These are phyloP conservation scores for Creontiades dilutus DNA, from an alignment of 2,888 invertebrate species.

Conservation along the genomic window DNA sequence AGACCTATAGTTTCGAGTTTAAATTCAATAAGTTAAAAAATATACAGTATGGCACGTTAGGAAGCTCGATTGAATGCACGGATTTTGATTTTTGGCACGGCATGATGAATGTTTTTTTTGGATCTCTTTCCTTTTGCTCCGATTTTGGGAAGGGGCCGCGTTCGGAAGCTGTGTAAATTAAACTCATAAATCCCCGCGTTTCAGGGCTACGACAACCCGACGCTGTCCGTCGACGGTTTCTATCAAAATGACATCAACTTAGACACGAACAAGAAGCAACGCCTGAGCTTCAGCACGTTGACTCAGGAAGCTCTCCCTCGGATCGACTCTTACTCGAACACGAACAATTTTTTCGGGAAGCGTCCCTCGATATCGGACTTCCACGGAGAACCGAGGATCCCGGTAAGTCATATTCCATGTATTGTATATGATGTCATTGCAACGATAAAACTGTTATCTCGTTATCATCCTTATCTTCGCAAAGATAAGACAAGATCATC, in stretches of 20 bases:
- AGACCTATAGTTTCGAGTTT: too few relatives aligned
- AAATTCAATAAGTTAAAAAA: too few relatives aligned
- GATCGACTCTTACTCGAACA: constrained; percentile 90
- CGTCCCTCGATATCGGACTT: constrained; percentile 91
- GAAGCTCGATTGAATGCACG: too few relatives aligned
- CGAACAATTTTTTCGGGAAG: constrained; percentile 80
- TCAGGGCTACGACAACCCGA: constrained; percentile 74
- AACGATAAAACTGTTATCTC: too few relatives aligned
- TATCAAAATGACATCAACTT: constrained; percentile 9
- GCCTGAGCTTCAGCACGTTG: constrained; percentile 83
- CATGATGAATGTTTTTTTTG: too few relatives aligned
- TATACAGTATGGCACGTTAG: too few relatives aligned
- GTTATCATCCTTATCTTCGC: too few relatives aligned
- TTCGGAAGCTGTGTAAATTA: not conserved
- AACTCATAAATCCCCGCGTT: not conserved
- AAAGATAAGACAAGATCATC: too few relatives aligned
- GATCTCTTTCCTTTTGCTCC: too few relatives aligned
- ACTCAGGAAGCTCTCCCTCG: constrained; percentile 89
- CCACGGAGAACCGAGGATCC: constrained; percentile 82
- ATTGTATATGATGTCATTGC: too few relatives aligned
- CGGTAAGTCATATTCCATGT: constrained; percentile 31
- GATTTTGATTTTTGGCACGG: too few relatives aligned
- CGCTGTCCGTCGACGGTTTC: constrained; percentile 62
- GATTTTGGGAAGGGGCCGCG: too few relatives aligned
- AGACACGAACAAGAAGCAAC: constrained; percentile 75